Evolutionary conservation across 1,140 invertebrate species (phyloP).

Genomic region (Hylyphantes graminicola): DNA sequence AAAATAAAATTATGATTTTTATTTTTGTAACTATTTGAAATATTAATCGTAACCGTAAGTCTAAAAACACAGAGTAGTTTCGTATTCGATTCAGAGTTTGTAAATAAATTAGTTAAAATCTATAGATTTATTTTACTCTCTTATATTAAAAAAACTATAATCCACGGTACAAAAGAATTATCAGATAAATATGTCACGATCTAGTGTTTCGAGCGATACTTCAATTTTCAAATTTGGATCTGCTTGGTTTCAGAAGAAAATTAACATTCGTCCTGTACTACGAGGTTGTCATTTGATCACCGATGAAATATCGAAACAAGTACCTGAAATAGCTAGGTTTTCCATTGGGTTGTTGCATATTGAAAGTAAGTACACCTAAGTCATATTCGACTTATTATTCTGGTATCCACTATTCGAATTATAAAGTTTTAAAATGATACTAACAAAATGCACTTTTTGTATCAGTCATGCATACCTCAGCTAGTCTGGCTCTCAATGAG

Average conservation of each 20-base stretch:
- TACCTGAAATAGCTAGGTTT: constrained; percentile 92
- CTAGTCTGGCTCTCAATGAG: constrained; percentile 95
- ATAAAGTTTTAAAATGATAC: background rate
- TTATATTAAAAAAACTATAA: background rate
- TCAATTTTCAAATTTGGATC: constrained; percentile 65
- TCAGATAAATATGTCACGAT: constrained; percentile 32
- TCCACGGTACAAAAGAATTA: background rate
- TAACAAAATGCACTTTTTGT: constrained; percentile 65
- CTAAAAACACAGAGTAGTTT: background rate
- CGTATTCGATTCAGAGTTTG: background rate
- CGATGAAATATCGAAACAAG: constrained; percentile 91
- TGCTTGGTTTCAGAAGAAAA: constrained; percentile 96
- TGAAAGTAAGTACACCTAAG: constrained; percentile 77
- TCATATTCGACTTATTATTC: background rate
- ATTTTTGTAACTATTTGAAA: too few species aligned
- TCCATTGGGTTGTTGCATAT: constrained; percentile 93
- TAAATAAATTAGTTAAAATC: background rate
- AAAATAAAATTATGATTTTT: too few species aligned
- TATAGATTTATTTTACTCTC: background rate
- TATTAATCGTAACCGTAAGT: too few species aligned
- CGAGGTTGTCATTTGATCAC: constrained; percentile 94
- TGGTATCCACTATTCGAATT: background rate
- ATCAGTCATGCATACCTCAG: constrained; percentile 96
- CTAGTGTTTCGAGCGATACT: constrained; percentile 37
- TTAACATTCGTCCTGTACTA: constrained; percentile 92